phyloP scores from a whole-genome alignment of 2,797 vertebrate genomes.

The Chaenodraco wilsoni region DNA sequence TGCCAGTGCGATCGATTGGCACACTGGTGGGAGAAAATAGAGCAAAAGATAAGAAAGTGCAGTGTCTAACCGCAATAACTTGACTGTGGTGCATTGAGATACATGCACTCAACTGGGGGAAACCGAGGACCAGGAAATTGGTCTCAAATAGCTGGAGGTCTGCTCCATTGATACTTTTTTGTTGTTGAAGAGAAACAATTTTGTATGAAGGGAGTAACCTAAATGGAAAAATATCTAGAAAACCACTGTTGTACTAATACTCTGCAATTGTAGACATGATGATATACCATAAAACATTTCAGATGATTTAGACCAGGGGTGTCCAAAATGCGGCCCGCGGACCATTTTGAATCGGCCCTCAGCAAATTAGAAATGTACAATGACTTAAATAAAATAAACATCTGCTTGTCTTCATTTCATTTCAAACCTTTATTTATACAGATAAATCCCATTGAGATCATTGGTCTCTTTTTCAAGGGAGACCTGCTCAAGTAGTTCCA shows the following conservation, averaged over 20 bases:
- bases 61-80: conserved; percentile 56
- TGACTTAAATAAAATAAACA: no score
- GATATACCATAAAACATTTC: not conserved
- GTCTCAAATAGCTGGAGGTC: conserved; percentile 46
- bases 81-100: conserved; percentile 46
- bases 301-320: no score
- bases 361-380: no score
- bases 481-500: no score
- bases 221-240: not conserved
- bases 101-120: conserved; percentile 28
- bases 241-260: not conserved
- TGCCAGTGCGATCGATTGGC: conserved; percentile 64
- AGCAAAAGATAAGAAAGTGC: conserved; percentile 60
- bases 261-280: not conserved
- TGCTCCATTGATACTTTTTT: conserved; percentile 30
- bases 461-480: no score
- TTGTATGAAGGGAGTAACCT: conserved; percentile 11
- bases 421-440: no score
- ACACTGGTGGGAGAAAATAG: conserved; percentile 56
- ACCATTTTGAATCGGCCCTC: no score
- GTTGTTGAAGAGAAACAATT: conserved; percentile 13
- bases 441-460: no score
- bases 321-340: no score
- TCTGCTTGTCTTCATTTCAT: no score
- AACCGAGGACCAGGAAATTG: conserved; percentile 41